Evolutionary conservation across 2,797 vertebrate genomes (phyloP).

Genomic region (Diglossa cyanea): DNA sequence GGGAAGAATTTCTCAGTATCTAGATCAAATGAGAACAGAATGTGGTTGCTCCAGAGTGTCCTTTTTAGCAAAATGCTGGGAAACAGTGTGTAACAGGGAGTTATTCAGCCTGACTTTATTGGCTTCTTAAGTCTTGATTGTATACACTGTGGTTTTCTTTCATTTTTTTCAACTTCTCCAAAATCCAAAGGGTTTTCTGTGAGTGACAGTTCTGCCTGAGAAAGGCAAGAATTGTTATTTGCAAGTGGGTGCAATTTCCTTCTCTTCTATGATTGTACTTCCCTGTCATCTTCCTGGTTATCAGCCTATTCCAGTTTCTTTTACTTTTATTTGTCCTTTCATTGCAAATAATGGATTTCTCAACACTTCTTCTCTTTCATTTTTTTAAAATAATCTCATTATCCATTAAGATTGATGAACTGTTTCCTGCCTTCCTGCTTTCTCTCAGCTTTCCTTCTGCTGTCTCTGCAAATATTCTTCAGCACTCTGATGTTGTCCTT

Average conservation of each 20-base stretch:
- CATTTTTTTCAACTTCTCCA: neutral
- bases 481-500: neutral
- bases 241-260: neutral
- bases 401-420: neutral
- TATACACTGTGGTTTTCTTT: neutral
- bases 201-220: neutral
- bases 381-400: neutral
- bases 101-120: neutral
- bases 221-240: neutral
- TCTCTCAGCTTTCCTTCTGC: neutral
- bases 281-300: neutral
- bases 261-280: neutral
- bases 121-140: neutral
- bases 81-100: neutral
- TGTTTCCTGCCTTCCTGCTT: conserved; percentile 4
- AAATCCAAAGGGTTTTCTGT: neutral
- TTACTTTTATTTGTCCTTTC: conserved; percentile 1
- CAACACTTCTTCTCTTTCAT: neutral
- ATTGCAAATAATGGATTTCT: neutral
- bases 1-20: neutral
- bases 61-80: neutral
- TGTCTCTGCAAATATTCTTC: neutral
- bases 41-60: neutral
- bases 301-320: neutral
- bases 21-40: neutral